Evolutionary conservation across 64 coral and sea anemone species (phyloP), one percentile per base, ranked within the genome.

Genomic region (Anthopleura sola): DNA sequence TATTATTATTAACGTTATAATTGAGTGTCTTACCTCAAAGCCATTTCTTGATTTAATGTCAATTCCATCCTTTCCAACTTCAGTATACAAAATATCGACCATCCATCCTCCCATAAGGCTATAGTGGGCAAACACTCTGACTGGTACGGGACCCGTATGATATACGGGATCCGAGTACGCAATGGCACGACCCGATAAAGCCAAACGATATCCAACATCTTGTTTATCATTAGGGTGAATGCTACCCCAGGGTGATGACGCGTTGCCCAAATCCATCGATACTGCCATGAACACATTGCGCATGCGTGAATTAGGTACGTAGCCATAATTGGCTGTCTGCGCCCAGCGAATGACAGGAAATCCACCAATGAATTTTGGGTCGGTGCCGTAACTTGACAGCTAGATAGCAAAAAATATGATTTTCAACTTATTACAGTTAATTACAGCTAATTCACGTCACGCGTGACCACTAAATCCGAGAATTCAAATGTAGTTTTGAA

Each of bases 221-320:
- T 89, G 84, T 87, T 99, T 99, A 32, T 99, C 97, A 79, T 85
- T 94, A 13, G 97, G 97, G 62, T 99, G 97, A 60, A 95, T 88
- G 49, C 93, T 95, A 23, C 93, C 93, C 76, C 87, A 99, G 36
- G 90, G 90, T 15, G 97, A 92, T 6, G 93, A 87, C 24, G 81
- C 86, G 76, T 99, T 99, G 19, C 97, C 97, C 37, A 99, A 86
- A 57, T 99, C 97, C 97, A 99, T 90, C 1, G 97, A 83, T 36
- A 99, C 93, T 3, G 97, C 97, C 97, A 99, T 99, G 80, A 99
- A 99, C 17, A 99, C 93, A 36, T 90, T 95, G 37, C 76, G 78
- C 75, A 92, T 78, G 17, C 58, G 75, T 32, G 77, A 68, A 44
- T 99, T 99, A 0, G 97, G 97, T 24, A 95, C 97, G 50, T 95